Percentiles rank a stretch among this genome's conserved stretches.
These are phyloP conservation scores for Pristionchus pacificus DNA, from an alignment of 1,140 invertebrate genomes.

Conservation along the genomic window DNA sequence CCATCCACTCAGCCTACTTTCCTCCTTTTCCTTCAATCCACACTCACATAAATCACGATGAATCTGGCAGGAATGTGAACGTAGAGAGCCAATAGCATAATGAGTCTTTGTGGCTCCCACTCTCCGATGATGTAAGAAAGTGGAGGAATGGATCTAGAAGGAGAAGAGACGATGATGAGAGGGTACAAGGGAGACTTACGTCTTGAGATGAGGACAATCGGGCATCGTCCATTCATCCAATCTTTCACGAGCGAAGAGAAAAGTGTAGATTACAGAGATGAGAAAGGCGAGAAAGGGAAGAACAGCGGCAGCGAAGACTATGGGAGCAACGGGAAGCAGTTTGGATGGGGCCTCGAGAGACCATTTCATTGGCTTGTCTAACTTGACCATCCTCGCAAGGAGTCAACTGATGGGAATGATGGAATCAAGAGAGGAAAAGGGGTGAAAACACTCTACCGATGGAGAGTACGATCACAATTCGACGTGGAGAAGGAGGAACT, in stretches of 20 bases:
- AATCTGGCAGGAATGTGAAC: neutral
- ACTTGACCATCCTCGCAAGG: no score
- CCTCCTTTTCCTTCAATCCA: no score
- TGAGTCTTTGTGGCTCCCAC: neutral
- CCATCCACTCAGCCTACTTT: neutral
- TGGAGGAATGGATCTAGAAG: neutral
- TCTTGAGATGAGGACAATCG: neutral
- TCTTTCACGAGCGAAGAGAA: neutral
- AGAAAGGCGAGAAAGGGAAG: neutral
- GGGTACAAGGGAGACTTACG: neutral
- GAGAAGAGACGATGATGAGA: neutral
- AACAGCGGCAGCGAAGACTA: neutral
- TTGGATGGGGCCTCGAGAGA: neutral
- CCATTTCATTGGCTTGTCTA: neutral
- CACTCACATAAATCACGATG: neutral
- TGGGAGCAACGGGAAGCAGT: neutral
- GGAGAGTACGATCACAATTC: no score
- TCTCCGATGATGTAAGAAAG: neutral
- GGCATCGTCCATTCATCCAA: neutral
- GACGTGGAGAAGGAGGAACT: no score
- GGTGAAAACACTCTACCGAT: no score
- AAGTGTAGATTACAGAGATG: neutral
- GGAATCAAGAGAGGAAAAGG: no score
- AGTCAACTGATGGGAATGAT: no score
- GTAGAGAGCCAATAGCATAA: neutral